A percentile compares a stretch with the other conserved stretches of the same genome.
phyloP scores from a whole-genome alignment of 2,113 vertebrate genomes.

The Camelus bactrianus region DNA sequence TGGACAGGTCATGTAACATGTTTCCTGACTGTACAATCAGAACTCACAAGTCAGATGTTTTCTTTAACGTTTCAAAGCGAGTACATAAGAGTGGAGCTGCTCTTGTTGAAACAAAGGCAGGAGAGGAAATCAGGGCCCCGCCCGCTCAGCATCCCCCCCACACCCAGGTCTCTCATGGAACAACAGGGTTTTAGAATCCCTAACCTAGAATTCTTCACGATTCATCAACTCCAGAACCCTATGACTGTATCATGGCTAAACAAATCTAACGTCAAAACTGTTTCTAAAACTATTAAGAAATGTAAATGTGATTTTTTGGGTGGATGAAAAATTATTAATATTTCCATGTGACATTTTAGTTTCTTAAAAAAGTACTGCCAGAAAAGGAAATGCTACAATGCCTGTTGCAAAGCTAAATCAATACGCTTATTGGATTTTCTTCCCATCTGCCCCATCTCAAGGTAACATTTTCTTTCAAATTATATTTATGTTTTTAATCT shows the following conservation, averaged over 20 bases:
- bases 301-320: neutral
- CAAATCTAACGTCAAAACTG: neutral
- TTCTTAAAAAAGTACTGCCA: neutral
- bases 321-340: neutral
- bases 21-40: neutral
- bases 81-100: neutral
- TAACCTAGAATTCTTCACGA: neutral
- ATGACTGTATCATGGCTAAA: neutral
- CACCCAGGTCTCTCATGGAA: neutral
- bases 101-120: neutral
- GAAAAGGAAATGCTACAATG: neutral
- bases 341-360: neutral
- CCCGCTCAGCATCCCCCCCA: too few species aligned
- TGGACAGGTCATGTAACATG: neutral
- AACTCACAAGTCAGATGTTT: neutral
- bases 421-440: neutral
- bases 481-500: neutral
- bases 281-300: neutral
- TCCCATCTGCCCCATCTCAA: neutral
- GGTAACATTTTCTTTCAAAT: constrained; percentile 51
- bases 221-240: neutral
- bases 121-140: neutral
- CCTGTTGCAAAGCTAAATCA: constrained; percentile 22
- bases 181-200: neutral
- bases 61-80: neutral